Evolutionary conservation across 1,140 invertebrate species (phyloP).

Genomic region (Spodoptera frugiperda): DNA sequence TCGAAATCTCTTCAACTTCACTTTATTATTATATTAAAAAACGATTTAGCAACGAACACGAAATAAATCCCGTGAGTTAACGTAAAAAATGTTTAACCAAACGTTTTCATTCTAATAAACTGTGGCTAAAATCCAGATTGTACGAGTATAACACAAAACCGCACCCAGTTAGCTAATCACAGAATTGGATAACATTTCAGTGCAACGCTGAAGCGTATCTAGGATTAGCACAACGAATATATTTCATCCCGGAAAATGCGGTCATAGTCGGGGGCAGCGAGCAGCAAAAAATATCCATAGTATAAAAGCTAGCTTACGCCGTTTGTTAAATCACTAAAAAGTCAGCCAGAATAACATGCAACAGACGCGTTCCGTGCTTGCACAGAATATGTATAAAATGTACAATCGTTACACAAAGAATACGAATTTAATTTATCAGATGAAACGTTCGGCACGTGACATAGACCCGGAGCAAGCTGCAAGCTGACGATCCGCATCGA

Average conservation of each 20-base stretch:
- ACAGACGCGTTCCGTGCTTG: constrained; percentile 15
- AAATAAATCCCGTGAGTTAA: too few species aligned
- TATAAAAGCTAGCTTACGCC: not conserved
- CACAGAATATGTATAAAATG: constrained; percentile 39
- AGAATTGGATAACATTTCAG: too few species aligned
- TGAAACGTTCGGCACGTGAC: constrained; percentile 49
- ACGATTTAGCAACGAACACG: too few species aligned
- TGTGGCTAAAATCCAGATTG: too few species aligned
- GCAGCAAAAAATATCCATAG: not conserved
- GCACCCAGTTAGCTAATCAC: too few species aligned
- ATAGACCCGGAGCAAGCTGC: constrained; percentile 37
- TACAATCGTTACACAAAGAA: constrained; percentile 39
- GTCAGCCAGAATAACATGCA: constrained; percentile 11
- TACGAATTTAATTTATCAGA: constrained; percentile 51
- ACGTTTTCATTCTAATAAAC: too few species aligned
- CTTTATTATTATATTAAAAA: too few species aligned
- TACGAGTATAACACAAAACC: too few species aligned
- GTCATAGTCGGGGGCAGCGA: not conserved
- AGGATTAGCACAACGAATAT: not conserved
- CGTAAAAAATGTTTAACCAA: too few species aligned
- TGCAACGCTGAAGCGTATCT: too few species aligned
- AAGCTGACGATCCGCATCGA: constrained; percentile 59
- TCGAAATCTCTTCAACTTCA: too few species aligned
- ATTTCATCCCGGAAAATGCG: not conserved
- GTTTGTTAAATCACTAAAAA: constrained; percentile 18